Evolutionary conservation across 2,113 vertebrate genomes (phyloP).

Genomic region (Sitta europaea): DNA sequence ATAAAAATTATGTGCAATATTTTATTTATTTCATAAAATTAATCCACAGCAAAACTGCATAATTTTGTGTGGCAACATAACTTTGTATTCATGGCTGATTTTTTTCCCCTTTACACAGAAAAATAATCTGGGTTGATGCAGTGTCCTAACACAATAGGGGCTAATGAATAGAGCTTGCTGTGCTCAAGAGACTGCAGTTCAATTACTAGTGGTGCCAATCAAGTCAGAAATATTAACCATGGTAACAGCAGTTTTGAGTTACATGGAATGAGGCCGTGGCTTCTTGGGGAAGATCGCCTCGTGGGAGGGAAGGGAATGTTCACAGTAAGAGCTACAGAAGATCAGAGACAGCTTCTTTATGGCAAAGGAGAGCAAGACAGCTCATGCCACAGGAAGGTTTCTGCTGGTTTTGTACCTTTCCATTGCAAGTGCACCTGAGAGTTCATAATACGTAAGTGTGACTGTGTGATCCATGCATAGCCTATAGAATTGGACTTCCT

Average conservation of each 20-base stretch:
- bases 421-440: not conserved
- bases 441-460: not conserved
- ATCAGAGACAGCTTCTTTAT: not conserved
- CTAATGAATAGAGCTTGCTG: conserved; percentile 57
- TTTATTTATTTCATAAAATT: conserved; percentile 27
- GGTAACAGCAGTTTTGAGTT: conserved; percentile 51
- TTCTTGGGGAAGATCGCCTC: not conserved
- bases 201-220: conserved; percentile 62
- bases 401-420: not conserved
- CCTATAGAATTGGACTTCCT: not conserved
- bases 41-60: not conserved
- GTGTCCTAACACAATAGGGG: conserved; percentile 54
- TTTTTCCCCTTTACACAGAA: not conserved
- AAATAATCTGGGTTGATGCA: conserved; percentile 46
- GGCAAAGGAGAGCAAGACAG: not conserved
- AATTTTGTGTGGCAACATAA: conserved; percentile 28
- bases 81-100: conserved; percentile 37
- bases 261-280: not conserved
- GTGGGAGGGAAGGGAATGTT: not conserved
- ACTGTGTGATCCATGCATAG: not conserved
- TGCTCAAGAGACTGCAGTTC: conserved; percentile 52
- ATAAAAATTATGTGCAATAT: conserved; percentile 19
- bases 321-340: not conserved
- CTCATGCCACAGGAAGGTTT: not conserved
- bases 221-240: conserved; percentile 63